Base-by-base conservation (phyloP, 2,888 invertebrate species). In the Hyposoter didymator region DNA sequence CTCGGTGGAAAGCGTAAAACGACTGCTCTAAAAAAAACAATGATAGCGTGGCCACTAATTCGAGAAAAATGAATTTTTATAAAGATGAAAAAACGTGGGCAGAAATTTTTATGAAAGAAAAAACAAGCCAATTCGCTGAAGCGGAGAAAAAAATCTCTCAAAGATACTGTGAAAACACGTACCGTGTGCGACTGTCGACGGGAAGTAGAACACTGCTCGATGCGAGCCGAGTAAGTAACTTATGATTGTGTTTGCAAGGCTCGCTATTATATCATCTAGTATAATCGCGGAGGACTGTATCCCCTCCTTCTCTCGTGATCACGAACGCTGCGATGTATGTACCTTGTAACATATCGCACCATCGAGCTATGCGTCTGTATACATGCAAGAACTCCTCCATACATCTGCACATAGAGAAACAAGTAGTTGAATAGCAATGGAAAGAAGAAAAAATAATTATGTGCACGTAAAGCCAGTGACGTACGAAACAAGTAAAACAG, bases 221-320 rank as follows among this genome's bases (percentile, higher is more conserved):
- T 14, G 47, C 8, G 45, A 86, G 47, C 35, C 39, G 47, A 14
- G 62, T 14, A 47, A 28, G 49, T 66, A 59, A 76, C 64, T 84
- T 73, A 74, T 52, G 73, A 83, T 69, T 19, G 59, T 39, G 67
- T 64, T 32, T 45, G 12, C 32, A n/a, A 70, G 14, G 52, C 22
- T 43, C 49, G 67, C 64, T 17, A 72, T 80, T 85, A 85, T 82
- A 82, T 82, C 64, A 47, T 59, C 3, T 22, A 19, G n/a, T 28
- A 28, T 28, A 45, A 74, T 45, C 47, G n/a, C 17, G 10, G 8
- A 45, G 12, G 12, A 45, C 19, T 17, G 43, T 19, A 52, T 22
- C 55, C 35, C 39, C 39, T 6, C 55, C 6, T 52, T 10, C 22
- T 3, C 7, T 55, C 19, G 39, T 22, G 19, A 52, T 32, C 72